A percentile compares a stretch with the other conserved stretches of the same genome.
phyloP scores from a whole-genome alignment of 2,888 invertebrate genomes.

The Cantharis rustica region DNA sequence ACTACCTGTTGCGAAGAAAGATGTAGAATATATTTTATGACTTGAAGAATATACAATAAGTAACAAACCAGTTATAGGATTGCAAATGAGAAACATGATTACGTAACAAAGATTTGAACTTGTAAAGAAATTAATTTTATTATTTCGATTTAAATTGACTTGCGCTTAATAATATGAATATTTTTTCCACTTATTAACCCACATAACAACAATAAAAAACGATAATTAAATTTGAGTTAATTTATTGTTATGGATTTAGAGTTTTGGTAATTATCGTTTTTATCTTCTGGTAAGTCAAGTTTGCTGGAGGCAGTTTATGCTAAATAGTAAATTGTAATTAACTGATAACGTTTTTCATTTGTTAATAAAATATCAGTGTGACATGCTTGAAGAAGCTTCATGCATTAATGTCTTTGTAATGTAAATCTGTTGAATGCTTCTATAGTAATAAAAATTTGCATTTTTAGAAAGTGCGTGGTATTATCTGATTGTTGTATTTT shows the following conservation, averaged over 20 bases:
- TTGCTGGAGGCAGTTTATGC: background rate
- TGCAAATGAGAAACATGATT: conserved; percentile 1
- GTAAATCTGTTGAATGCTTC: background rate
- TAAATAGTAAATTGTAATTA: background rate
- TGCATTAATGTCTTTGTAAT: background rate
- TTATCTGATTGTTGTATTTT: background rate
- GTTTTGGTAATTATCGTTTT: background rate
- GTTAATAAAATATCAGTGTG: background rate
- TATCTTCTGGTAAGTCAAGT: background rate
- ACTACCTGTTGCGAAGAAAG: conserved; percentile 18
- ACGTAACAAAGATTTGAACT: background rate
- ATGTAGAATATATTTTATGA: background rate
- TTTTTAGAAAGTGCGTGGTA: background rate
- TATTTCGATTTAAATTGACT: background rate
- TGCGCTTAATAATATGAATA: background rate
- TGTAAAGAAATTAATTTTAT: background rate
- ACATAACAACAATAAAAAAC: background rate
- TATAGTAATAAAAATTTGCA: background rate
- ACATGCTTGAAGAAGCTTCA: background rate
- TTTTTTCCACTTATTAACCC: background rate
- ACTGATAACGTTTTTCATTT: background rate
- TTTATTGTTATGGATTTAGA: background rate
- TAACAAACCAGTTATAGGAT: background rate
- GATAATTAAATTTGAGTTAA: background rate
- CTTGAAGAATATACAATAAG: conserved; percentile 1